Conservation (phyloP, 2,888 invertebrate genomes). For the Agrochola litura region DNA sequence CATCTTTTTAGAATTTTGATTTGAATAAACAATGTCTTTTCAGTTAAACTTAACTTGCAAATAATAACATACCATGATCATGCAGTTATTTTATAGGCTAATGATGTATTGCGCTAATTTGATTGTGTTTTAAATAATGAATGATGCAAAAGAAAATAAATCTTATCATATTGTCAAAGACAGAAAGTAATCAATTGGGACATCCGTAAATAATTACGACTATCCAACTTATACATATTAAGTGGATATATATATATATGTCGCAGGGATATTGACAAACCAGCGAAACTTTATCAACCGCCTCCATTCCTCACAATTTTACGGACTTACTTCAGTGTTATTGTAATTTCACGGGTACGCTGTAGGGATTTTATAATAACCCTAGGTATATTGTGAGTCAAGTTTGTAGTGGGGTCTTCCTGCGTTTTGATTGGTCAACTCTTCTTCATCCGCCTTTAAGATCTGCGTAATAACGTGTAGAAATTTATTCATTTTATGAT, state of each 20-base stretch:
- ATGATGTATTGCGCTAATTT: neutral
- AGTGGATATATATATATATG: neutral
- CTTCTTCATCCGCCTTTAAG: too few relatives aligned
- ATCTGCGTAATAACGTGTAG: too few relatives aligned
- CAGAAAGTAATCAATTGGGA: neutral
- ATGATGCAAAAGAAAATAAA: neutral
- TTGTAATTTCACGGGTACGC: too few relatives aligned
- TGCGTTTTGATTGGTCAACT: too few relatives aligned
- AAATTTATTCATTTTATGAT: too few relatives aligned
- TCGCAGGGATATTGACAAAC: too few relatives aligned
- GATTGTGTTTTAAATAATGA: neutral
- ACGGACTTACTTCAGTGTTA: too few relatives aligned
- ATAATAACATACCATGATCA: neutral
- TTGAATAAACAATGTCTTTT: neutral
- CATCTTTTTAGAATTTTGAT: conserved; percentile 6
- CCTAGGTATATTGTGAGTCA: too few relatives aligned
- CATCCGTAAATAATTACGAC: neutral
- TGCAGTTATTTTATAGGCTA: neutral
- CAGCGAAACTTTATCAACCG: too few relatives aligned
- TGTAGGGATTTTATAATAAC: too few relatives aligned
- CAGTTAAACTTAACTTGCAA: neutral
- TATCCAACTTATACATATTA: neutral
- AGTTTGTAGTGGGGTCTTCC: too few relatives aligned
- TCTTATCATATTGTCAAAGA: conserved; percentile 1
- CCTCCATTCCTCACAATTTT: too few relatives aligned